Percentiles rank a stretch among this genome's conserved stretches.
Conservation (phyloP, 1,140 invertebrate species). For the Diploscapter pachys region DNA sequence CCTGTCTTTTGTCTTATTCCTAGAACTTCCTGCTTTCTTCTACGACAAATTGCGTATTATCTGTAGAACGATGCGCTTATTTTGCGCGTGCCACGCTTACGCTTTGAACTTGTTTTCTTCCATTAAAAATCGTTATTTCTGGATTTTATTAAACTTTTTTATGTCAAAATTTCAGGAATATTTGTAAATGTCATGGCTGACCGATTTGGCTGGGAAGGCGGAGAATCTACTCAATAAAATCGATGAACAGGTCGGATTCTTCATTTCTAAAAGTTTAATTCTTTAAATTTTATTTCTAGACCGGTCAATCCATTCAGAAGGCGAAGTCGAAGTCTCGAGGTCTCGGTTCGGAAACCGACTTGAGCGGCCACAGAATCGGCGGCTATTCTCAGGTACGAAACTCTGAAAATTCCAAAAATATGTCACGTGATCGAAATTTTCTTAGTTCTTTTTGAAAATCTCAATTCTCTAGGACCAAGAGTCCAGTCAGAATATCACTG, state of each 20-base stretch:
- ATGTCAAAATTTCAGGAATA: too few species aligned
- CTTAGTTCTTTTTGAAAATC: neutral
- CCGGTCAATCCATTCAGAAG: neutral
- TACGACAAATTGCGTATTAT: too few species aligned
- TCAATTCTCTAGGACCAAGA: neutral
- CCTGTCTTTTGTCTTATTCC: too few species aligned
- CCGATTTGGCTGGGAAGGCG: constrained; percentile 30
- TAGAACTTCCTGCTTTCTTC: too few species aligned
- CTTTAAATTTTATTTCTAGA: constrained; percentile 5
- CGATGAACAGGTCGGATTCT: constrained; percentile 3
- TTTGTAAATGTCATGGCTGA: constrained; percentile 28
- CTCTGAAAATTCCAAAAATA: neutral
- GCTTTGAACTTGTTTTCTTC: too few species aligned
- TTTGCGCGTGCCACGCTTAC: too few species aligned
- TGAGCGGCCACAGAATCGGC: neutral
- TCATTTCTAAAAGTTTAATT: too few species aligned
- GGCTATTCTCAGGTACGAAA: neutral
- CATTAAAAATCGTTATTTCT: too few species aligned
- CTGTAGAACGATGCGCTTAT: too few species aligned
- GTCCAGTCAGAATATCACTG: neutral
- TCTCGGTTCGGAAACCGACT: neutral
- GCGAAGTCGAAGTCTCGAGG: neutral
- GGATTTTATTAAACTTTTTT: too few species aligned
- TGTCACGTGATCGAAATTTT: neutral
- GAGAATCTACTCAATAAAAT: constrained; percentile 23